These are phyloP conservation scores for human (Homo sapiens) DNA, from an alignment of 2,113 vertebrate species.

Conservation along the genomic window DNA sequence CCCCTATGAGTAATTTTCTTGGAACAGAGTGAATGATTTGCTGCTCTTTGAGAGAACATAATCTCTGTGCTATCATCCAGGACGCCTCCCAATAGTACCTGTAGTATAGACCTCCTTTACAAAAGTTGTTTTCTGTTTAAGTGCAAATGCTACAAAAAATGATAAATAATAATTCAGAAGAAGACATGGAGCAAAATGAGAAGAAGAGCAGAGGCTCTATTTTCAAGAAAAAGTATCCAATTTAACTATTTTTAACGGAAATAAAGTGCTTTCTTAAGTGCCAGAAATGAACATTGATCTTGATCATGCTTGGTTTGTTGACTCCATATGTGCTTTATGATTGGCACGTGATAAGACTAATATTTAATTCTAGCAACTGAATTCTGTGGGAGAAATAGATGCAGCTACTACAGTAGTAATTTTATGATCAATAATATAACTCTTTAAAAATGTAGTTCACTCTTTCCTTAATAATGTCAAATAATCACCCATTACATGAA, in stretches of 20 bases:
- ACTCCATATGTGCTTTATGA: background rate
- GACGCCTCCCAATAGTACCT: background rate
- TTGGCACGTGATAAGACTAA: background rate
- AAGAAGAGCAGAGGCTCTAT: background rate
- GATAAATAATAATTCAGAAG: background rate
- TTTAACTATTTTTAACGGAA: conserved; percentile 17
- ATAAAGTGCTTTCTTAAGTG: background rate
- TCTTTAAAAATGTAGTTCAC: background rate
- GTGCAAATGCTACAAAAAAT: background rate
- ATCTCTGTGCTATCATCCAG: background rate
- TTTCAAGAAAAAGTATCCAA: background rate
- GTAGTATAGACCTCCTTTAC: background rate
- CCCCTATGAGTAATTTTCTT: background rate
- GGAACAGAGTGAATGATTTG: background rate
- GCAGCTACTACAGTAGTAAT: background rate
- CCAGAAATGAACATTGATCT: background rate
- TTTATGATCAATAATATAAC: background rate
- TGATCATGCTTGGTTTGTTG: conserved; percentile 9
- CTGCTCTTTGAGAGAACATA: background rate
- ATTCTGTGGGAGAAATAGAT: background rate
- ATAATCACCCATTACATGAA: background rate
- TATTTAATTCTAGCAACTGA: background rate
- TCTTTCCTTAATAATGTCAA: background rate
- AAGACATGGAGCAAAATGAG: conserved; percentile 20
- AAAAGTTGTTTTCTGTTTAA: background rate